These are phyloP conservation scores for Dysmachus trigonus DNA, from an alignment of 2,888 invertebrate species.

Conservation along the genomic window DNA sequence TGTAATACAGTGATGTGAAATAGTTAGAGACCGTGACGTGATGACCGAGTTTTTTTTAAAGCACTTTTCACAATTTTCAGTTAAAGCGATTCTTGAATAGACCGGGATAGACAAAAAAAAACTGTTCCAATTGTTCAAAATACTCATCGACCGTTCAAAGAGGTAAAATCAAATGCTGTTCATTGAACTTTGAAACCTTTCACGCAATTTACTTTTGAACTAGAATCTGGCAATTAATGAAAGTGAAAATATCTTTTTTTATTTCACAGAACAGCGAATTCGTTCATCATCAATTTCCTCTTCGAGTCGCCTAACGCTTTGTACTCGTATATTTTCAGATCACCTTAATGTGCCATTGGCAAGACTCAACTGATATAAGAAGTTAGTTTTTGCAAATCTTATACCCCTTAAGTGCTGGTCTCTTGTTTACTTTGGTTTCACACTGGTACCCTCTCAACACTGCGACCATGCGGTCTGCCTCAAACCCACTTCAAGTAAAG, in stretches of 20 bases:
- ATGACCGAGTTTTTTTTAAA: background rate
- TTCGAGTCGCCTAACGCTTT: background rate
- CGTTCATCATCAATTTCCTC: background rate
- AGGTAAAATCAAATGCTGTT: background rate
- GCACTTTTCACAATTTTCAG: background rate
- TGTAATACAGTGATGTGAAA: background rate
- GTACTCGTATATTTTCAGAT: background rate
- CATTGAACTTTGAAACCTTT: background rate
- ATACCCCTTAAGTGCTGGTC: background rate
- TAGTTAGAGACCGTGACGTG: background rate
- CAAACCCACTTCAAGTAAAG: background rate
- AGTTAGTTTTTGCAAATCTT: conserved; percentile 11
- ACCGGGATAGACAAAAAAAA: background rate
- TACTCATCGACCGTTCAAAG: background rate
- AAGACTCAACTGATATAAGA: background rate
- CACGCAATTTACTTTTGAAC: background rate
- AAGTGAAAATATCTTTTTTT: background rate
- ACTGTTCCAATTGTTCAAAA: background rate
- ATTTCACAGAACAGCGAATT: background rate
- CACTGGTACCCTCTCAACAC: background rate
- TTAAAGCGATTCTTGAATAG: background rate
- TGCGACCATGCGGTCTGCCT: background rate
- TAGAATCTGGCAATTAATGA: background rate
- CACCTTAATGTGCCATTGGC: conserved; percentile 13
- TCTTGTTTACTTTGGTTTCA: conserved; percentile 3